phyloP scores from a whole-genome alignment of 2,113 vertebrate genomes.

The Grammomys dolichurus region DNA sequence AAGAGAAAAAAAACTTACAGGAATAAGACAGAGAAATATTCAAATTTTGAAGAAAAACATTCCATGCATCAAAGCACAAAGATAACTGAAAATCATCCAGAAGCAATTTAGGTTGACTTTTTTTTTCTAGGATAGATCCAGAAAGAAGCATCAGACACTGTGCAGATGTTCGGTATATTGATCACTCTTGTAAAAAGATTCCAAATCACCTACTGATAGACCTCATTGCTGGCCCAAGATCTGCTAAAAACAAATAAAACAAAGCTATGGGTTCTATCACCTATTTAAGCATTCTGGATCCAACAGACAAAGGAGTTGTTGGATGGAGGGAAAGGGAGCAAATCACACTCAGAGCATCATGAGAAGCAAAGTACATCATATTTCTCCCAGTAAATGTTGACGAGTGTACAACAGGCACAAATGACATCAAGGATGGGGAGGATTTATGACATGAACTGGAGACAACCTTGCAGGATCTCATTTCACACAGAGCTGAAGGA shows the following conservation, averaged over 20 bases:
- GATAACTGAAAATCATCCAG: slow-evolving; percentile 35
- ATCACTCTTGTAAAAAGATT: slow-evolving; percentile 2
- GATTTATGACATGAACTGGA: slow-evolving; percentile 43
- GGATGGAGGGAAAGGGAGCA: neutral
- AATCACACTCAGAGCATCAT: neutral
- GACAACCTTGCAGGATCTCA: slow-evolving; percentile 10
- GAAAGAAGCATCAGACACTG: neutral
- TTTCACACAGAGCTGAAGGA: slow-evolving; percentile 38
- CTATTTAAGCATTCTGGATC: slow-evolving; percentile 4
- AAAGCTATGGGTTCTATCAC: neutral
- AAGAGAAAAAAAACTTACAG: slow-evolving; percentile 1
- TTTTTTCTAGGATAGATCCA: neutral
- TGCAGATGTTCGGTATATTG: neutral
- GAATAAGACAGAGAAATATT: slow-evolving; percentile 19
- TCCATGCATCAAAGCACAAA: slow-evolving; percentile 49
- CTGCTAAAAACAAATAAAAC: slow-evolving; percentile 45
- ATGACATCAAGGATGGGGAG: neutral
- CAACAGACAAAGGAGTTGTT: slow-evolving; percentile 1
- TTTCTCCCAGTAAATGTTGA: slow-evolving; percentile 24
- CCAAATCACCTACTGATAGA: neutral
- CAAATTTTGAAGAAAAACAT: slow-evolving; percentile 69
- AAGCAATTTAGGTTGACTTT: neutral
- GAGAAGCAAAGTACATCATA: neutral
- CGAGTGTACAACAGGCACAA: neutral
- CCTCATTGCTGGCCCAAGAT: neutral